Conservation (phyloP, 2,888 invertebrate genomes). For the Acrocera orbiculus region DNA sequence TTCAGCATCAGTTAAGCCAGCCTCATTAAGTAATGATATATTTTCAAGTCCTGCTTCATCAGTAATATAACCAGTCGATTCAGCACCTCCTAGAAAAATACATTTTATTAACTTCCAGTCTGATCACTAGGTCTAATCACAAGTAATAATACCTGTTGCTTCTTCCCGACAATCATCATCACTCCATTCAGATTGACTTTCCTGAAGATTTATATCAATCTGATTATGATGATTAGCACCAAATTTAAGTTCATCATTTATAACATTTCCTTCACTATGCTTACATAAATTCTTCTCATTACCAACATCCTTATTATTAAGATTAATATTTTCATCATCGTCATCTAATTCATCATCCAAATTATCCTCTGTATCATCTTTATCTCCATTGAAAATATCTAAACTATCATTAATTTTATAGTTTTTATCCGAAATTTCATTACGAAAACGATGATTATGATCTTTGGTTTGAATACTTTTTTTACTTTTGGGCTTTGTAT, state of each 20-base stretch:
- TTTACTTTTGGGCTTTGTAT: background rate
- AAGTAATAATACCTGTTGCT: constrained; percentile 35
- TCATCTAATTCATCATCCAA: constrained; percentile 17
- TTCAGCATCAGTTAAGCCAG: constrained; percentile 73
- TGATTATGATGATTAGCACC: constrained; percentile 31
- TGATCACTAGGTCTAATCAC: too few species aligned
- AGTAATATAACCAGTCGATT: constrained; percentile 70
- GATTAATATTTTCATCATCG: constrained; percentile 14
- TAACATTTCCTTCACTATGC: too few species aligned
- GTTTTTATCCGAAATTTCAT: constrained; percentile 26
- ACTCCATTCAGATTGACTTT: constrained; percentile 73
- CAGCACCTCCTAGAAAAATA: constrained; percentile 34
- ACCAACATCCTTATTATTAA: constrained; percentile 13
- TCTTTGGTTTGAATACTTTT: constrained; percentile 16
- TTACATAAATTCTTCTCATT: constrained; percentile 17
- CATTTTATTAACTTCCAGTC: too few species aligned
- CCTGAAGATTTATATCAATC: constrained; percentile 34
- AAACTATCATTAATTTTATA: constrained; percentile 27
- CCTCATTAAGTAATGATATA: constrained; percentile 68
- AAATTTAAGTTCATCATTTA: constrained; percentile 32
- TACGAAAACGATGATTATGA: constrained; percentile 23
- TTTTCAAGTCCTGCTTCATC: constrained; percentile 76
- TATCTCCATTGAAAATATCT: constrained; percentile 24
- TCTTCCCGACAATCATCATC: constrained; percentile 46
- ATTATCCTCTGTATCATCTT: constrained; percentile 29